A percentile compares a stretch with the other conserved stretches of the same genome.
These are phyloP conservation scores for Sylvia atricapilla DNA, from an alignment of 2,113 vertebrate genomes.

Conservation along the genomic window DNA sequence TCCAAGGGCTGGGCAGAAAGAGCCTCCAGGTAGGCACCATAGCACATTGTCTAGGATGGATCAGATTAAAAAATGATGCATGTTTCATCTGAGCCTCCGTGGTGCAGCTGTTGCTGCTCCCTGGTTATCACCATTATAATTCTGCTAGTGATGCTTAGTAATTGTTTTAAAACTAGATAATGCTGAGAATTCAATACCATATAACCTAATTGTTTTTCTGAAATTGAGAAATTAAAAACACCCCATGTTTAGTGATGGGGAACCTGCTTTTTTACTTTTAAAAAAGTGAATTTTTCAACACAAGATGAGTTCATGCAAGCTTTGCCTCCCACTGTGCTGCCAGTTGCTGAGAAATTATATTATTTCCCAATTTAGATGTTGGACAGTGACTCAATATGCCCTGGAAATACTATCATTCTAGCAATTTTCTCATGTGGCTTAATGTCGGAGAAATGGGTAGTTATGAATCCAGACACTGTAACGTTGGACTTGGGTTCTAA, in stretches of 20 bases:
- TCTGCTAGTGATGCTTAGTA: slow-evolving; percentile 5
- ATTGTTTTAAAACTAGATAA: background rate
- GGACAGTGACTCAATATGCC: slow-evolving; percentile 74
- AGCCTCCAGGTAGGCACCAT: background rate
- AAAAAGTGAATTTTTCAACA: background rate
- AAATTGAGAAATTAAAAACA: background rate
- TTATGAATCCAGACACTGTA: slow-evolving; percentile 63
- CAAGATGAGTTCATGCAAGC: background rate
- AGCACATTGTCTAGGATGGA: background rate
- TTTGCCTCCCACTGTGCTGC: slow-evolving; percentile 33
- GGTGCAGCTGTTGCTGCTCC: background rate
- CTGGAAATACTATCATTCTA: slow-evolving; percentile 73
- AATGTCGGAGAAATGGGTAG: slow-evolving; percentile 70
- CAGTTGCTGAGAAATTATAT: slow-evolving; percentile 64
- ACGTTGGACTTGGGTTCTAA: slow-evolving; percentile 59
- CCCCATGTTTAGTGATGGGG: background rate
- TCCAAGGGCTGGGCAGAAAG: background rate
- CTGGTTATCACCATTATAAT: background rate
- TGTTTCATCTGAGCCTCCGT: background rate
- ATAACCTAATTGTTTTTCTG: background rate
- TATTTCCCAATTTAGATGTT: slow-evolving; percentile 73
- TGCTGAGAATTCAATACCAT: background rate
- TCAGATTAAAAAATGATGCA: background rate
- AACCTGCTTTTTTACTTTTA: background rate
- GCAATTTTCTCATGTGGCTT: slow-evolving; percentile 71